phyloP scores from a whole-genome alignment of 1,140 invertebrate genomes.

The Periplaneta americana region DNA sequence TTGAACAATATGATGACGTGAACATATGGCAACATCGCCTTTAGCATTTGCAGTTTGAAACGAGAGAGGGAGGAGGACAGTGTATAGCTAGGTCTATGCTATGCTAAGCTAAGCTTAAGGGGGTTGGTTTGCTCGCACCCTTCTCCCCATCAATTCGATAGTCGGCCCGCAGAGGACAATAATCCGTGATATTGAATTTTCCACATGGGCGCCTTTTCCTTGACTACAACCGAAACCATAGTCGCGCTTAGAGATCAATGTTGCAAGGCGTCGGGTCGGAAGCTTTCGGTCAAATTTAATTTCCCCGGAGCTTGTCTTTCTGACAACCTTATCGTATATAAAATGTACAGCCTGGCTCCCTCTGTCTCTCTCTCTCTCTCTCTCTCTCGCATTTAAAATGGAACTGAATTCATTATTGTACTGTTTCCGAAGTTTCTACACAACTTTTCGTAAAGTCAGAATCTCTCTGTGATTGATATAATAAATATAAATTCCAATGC shows the following conservation, averaged over 20 bases:
- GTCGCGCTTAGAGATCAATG: background rate
- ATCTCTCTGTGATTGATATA: no score
- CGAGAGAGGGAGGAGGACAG: background rate
- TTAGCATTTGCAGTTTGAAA: background rate
- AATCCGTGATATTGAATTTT: slow-evolving; percentile 20
- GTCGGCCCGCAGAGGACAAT: slow-evolving; percentile 4
- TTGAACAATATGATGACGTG: background rate
- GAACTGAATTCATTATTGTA: no score
- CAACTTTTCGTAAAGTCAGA: no score
- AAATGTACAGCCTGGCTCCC: background rate
- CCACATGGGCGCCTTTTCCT: slow-evolving; percentile 11
- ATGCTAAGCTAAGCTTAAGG: background rate
- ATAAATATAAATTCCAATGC: no score
- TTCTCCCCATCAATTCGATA: background rate
- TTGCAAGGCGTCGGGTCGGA: background rate
- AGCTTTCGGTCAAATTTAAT: slow-evolving; percentile 7
- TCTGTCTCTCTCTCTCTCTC: no score
- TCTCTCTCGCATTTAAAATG: no score
- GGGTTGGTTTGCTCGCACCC: background rate
- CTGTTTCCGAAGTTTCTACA: no score
- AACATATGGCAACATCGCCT: background rate
- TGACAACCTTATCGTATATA: background rate
- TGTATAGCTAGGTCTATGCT: background rate
- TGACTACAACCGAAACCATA: background rate
- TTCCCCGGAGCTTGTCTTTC: background rate